Base-by-base conservation (phyloP, 2,113 vertebrate species). In the Coturnix japonica region DNA sequence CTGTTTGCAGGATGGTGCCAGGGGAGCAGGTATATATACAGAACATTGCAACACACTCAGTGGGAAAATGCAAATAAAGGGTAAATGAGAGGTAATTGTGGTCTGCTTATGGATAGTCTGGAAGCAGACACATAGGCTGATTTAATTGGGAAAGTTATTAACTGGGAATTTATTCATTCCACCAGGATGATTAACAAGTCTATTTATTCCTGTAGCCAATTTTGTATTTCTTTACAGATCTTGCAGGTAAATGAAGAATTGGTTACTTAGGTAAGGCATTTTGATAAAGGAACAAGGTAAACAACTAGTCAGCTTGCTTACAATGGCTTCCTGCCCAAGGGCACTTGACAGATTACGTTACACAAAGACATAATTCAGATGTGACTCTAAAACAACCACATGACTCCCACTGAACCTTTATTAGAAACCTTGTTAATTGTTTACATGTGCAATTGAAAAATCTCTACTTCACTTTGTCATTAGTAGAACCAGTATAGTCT, bases 341-440 rank as follows among this genome's bases (percentile, higher is more conserved):
- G 91, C 93, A 76, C 79, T 96, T 97, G 79, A 81, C 82, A 94
- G 97, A 96, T 96, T 96, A 84, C 31, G 2, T 95, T 96, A 83
- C 91, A 97, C 96, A 97, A 97, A 98, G 97, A 89, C 95, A 93
- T 88, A 91, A 96, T 96, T 97, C 96, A 96, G 87, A 93, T 67
- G 74, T 71, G 89, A 90, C 65, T 95, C 74, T 94, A 91, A 72
- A 96, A 96, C 61, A 90, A 91, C 71, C 88, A 75, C 51, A 86
- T 85, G 95, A 83, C 96, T 95, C 80, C 21, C 79, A 47, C 13
- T 51, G 88, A 94, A 44, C 18, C 75, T 92, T 92, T 93, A 94
- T 87, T 90, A 84, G 72, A 96, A 93, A 91, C 64, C 54, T 87
- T 94, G 76, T 91, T 95, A 96, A 91, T 95, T 93, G 85, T 96